Conservation (phyloP, 2,113 vertebrate genomes). For the Austrofundulus limnaeus region DNA sequence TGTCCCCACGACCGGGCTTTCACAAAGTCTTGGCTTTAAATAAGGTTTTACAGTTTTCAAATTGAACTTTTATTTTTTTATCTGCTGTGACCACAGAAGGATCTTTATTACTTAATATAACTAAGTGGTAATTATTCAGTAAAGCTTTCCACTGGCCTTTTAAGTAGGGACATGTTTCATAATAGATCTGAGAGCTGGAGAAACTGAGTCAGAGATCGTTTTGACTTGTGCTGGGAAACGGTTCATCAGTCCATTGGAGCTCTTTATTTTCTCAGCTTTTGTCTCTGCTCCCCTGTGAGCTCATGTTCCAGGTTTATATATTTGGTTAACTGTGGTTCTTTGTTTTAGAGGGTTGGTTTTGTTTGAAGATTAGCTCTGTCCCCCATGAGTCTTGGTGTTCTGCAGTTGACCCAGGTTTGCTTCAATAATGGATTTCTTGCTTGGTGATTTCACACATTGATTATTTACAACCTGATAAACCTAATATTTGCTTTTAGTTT, state of each 20-base stretch:
- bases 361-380: slow-evolving; percentile 33
- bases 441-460: too few relatives aligned
- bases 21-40: slow-evolving; percentile 30
- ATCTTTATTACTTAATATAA: too few relatives aligned
- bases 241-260: slow-evolving; percentile 23
- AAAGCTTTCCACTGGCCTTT: not conserved
- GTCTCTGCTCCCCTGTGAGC: slow-evolving; percentile 37
- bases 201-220: slow-evolving; percentile 14
- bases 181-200: slow-evolving; percentile 7
- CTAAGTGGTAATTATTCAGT: too few relatives aligned
- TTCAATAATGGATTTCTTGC: not conserved
- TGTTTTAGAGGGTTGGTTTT: too few relatives aligned
- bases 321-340: slow-evolving; percentile 2
- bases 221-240: slow-evolving; percentile 40
- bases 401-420: not conserved
- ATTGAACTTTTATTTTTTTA: slow-evolving; percentile 3
- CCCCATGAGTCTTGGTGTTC: not conserved
- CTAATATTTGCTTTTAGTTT: not conserved
- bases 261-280: slow-evolving; percentile 67
- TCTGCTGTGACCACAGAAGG: rapidly evolving
- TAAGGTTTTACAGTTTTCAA: slow-evolving; percentile 28
- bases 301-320: slow-evolving; percentile 51
- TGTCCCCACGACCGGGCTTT: slow-evolving; percentile 5
- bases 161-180: slow-evolving; percentile 3
- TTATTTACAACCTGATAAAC: too few relatives aligned